A percentile compares a stretch with the other conserved stretches of the same genome.
phyloP scores from a whole-genome alignment of 1,140 invertebrate species.

The Drosophila suzukii region DNA sequence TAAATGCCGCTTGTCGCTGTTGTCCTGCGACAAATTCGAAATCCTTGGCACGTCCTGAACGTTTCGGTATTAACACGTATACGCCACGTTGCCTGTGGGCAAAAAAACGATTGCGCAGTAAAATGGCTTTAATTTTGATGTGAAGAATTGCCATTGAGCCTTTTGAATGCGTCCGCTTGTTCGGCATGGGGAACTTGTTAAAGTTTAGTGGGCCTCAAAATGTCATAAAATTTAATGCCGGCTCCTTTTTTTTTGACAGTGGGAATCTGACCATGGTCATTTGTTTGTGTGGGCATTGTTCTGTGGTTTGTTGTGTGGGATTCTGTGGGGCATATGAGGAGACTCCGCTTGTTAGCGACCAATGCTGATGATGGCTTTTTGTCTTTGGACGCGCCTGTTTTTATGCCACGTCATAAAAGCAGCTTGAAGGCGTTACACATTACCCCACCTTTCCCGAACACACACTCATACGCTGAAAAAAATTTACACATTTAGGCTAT shows the following conservation, averaged over 20 bases:
- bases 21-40: constrained; percentile 42
- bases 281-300: constrained; percentile 35
- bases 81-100: constrained; percentile 14
- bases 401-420: constrained; percentile 76
- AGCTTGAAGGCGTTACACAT: constrained; percentile 67
- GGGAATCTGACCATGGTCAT: constrained; percentile 62
- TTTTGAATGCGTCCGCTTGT: constrained; percentile 52
- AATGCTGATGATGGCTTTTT: constrained; percentile 75
- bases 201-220: constrained; percentile 73
- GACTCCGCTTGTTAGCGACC: constrained; percentile 56
- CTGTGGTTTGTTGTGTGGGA: background rate
- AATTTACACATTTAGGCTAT: background rate
- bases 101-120: constrained; percentile 31
- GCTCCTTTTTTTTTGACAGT: background rate
- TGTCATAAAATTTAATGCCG: constrained; percentile 77
- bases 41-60: constrained; percentile 65
- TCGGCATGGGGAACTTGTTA: constrained; percentile 58
- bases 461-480: background rate
- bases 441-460: constrained; percentile 8
- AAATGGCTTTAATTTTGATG: constrained; percentile 71
- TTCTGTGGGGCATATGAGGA: constrained; percentile 13
- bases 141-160: constrained; percentile 45
- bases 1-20: constrained; percentile 50
- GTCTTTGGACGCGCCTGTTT: constrained; percentile 67
- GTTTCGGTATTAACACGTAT: constrained; percentile 77